These are phyloP conservation scores for Plebejus melissa DNA, from an alignment of 2,888 invertebrate genomes.

Conservation along the genomic window DNA sequence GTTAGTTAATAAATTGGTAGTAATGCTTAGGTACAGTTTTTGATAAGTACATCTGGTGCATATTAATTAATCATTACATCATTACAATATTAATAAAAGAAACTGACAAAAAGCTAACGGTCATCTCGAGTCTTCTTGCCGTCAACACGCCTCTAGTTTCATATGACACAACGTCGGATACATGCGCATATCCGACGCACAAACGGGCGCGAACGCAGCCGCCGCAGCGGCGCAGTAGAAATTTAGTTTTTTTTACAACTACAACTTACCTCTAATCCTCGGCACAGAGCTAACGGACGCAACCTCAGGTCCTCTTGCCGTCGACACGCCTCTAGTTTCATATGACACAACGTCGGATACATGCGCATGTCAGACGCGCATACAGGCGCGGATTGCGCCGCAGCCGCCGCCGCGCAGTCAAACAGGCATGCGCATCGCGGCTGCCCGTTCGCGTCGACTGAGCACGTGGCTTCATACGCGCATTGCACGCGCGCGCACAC, in stretches of 20 bases:
- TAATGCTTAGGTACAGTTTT: too few species aligned
- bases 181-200: constrained; percentile 88
- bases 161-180: constrained; percentile 91
- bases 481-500: constrained; percentile 90
- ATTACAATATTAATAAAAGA: too few species aligned
- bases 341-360: constrained; percentile 89
- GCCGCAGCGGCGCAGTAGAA: constrained; percentile 84
- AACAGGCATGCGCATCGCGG: constrained; percentile 87
- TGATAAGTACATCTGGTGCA: neutral
- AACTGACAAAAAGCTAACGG: constrained; percentile 88
- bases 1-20: neutral
- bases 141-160: constrained; percentile 90
- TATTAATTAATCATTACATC: too few species aligned
- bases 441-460: constrained; percentile 83
- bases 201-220: constrained; percentile 82
- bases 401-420: constrained; percentile 83
- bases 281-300: constrained; percentile 88
- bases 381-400: constrained; percentile 79
- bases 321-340: constrained; percentile 91
- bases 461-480: constrained; percentile 91
- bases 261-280: constrained; percentile 83
- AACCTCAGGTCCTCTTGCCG: constrained; percentile 87
- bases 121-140: constrained; percentile 87
- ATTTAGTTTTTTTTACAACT: too few species aligned
- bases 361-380: constrained; percentile 90